Evolutionary conservation across 2,888 invertebrate species (phyloP).

Genomic region (Taphrorychus bicolor): DNA sequence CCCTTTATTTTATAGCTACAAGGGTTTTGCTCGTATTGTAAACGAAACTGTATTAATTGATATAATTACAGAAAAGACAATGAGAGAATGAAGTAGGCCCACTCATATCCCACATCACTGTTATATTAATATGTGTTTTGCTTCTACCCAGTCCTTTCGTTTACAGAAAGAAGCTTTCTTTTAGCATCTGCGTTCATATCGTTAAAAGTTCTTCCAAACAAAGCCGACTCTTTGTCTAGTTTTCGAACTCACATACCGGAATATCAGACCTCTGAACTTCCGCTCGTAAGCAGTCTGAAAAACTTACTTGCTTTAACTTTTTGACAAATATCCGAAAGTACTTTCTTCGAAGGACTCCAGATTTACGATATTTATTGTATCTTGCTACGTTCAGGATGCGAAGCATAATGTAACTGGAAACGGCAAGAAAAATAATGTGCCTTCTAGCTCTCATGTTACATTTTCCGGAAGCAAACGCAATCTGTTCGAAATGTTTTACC

Average conservation of each 20-base stretch:
- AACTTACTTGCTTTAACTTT: slow-evolving; percentile 4
- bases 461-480: neutral
- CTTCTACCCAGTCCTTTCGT: neutral
- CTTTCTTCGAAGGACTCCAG: slow-evolving; percentile 3
- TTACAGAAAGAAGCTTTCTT: neutral
- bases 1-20: slow-evolving; percentile 2
- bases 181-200: neutral
- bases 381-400: neutral
- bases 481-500: neutral
- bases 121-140: neutral
- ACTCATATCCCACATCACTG: neutral
- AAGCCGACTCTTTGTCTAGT: slow-evolving; percentile 3
- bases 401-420: slow-evolving; percentile 1
- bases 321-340: slow-evolving; percentile 9
- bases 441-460: neutral
- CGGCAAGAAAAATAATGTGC: neutral
- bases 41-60: neutral
- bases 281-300: neutral
- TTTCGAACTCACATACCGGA: slow-evolving; percentile 4
- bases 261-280: slow-evolving; percentile 6
- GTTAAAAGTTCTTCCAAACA: neutral
- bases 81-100: neutral
- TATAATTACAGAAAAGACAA: neutral
- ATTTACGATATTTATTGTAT: slow-evolving; percentile 3
- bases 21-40: neutral